Evolutionary conservation across 1,140 invertebrate genomes (phyloP), one percentile per base, ranked within the genome.

Genomic region (Euschistus heros): DNA sequence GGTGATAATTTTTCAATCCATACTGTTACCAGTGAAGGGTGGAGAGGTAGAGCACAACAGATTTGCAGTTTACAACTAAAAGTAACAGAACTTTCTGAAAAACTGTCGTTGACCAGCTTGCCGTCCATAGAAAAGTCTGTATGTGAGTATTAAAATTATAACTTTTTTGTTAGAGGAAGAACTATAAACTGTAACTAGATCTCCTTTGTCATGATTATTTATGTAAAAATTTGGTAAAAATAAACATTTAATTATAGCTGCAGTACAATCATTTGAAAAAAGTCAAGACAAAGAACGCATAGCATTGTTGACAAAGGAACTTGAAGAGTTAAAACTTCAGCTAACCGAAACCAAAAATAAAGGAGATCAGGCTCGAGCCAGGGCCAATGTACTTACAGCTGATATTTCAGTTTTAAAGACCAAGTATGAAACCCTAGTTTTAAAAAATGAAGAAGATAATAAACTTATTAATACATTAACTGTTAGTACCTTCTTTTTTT

Each of bases 31-130:
- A 61, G 54, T 22, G 63, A 65, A 1, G 65, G 76, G 17, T 88
- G 85, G 85, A 82, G 85, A 68, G 86, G 86, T 10, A 78, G 86
- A 68, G 84, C 86, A 1, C 83, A 88, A 68, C 84, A 86, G 71
- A 86, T 88, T 65, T 71, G 80, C 17, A 75, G 81, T 30, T 72
- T 88, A 26, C 83, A 85, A 70, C 79, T 81, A 65, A 86, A 83
- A 76, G 75, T 86, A 50, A 72, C 71, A 17, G 84, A 87, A 66
- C 69, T 87, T 0, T 81, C 81, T 68, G 77, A 79, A 24, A 86
- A 82, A 71, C 68, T 86, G 17, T 54, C 63, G 47, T 46, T 65
- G 17, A 61, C 64, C 13, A 64, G 63, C 27, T 20, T 65, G 13
- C n/a, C 59, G 14, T 20, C 22, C 10, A 27, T 22, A n/a, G 68